Evolutionary conservation across 2,113 vertebrate species (phyloP), one percentile per base, ranked within the genome.

Genomic region (Rhea americana): DNA sequence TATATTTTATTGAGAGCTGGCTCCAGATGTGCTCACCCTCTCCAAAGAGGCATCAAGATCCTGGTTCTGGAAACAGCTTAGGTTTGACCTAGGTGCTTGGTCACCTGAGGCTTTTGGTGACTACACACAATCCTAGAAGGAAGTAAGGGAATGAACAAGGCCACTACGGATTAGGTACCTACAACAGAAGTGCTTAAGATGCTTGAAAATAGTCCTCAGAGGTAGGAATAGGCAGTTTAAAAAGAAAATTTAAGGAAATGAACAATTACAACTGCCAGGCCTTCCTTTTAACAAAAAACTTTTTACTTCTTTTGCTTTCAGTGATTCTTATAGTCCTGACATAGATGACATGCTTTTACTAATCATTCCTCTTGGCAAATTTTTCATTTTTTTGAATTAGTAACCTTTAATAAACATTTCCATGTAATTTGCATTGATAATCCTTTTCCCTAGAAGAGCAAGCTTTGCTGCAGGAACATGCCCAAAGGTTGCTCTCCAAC

Each of bases 341-440:
- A 62, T 48, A 20, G 51, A 45, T 56, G 68, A 84, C 45, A 61
- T 65, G 73, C 39, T 80, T 90, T 76, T 62, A 87, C 63, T 70
- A 89, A 82, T 85, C 91, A 93, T 94, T 84, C 71, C 68, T 81
- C 91, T 89, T 19, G 4, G 89, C 78, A 89, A 82, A 76, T 87
- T 89, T 91, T 93, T 82, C 71, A 76, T 93, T 90, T 95, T 95
- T 96, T 93, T 84, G 84, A 92, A 94, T 95, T 93, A 92, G 77
- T 96, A 95, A 86, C 78, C 89, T 89, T 89, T 93, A 92, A 90
- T 95, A 89, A 95, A 89, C 85, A 92, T 91, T 91, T 72, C 93
- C 37, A 68, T 87, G 37, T 83, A 70, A 96, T 96, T 96, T 96
- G 93, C 95, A 94, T 96, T 82, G 82, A 91, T 96, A 96, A 96